Conservation (phyloP, 2,113 vertebrate genomes). For the Podocnemis expansa region DNA sequence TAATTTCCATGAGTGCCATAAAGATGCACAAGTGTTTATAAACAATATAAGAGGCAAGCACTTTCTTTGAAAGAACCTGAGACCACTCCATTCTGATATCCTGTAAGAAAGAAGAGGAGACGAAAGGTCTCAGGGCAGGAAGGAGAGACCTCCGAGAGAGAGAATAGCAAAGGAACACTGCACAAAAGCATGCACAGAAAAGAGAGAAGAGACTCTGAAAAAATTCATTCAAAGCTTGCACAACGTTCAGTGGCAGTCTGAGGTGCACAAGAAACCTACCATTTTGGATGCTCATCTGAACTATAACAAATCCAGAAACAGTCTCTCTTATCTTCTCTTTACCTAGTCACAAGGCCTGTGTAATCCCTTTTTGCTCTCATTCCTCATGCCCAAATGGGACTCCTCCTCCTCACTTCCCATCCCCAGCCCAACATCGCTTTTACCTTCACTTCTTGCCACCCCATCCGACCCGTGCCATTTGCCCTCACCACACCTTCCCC, state of each 20-base stretch:
- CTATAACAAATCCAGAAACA: neutral
- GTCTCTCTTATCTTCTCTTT: neutral
- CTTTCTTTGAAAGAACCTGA: neutral
- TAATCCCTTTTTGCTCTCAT: neutral
- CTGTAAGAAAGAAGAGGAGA: neutral
- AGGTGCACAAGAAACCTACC: neutral
- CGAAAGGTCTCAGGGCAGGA: neutral
- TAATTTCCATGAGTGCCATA: neutral
- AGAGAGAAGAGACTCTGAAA: neutral
- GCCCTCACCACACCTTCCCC: neutral
- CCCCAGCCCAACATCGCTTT: neutral
- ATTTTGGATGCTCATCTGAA: neutral
- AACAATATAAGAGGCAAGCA: neutral
- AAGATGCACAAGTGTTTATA: neutral
- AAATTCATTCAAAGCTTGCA: accelerated
- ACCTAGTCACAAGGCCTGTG: neutral
- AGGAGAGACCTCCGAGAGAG: accelerated
- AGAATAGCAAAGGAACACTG: neutral
- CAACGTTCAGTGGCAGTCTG: accelerated
- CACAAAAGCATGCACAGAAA: neutral
- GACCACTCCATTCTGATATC: accelerated
- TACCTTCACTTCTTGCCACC: neutral
- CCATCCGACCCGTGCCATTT: neutral
- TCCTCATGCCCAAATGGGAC: neutral
- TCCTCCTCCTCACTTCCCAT: neutral